phyloP scores from a whole-genome alignment of 2,797 vertebrate genomes.

The Triplophysa yarkandensis region DNA sequence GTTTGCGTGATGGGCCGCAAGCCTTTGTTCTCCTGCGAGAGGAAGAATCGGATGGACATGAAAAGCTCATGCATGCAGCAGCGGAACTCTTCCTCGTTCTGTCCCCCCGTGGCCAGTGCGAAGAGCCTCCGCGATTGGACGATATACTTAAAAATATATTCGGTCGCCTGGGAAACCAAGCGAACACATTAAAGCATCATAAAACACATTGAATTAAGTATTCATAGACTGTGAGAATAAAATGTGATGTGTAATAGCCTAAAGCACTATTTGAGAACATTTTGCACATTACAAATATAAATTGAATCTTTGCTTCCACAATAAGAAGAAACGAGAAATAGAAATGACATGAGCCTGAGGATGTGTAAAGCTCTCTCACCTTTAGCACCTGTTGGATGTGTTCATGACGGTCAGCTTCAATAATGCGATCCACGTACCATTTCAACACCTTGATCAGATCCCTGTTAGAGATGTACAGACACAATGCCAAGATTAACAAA shows the following conservation, averaged over 20 bases:
- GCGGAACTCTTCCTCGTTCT: slow-evolving; percentile 96
- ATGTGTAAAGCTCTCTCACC: slow-evolving; percentile 72
- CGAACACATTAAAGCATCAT: slow-evolving; percentile 30
- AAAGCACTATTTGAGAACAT: neutral
- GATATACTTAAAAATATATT: slow-evolving; percentile 99
- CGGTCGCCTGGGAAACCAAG: slow-evolving; percentile 82
- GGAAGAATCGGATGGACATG: slow-evolving; percentile 96
- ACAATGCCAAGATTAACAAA: neutral
- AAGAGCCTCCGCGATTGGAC: slow-evolving; percentile 94
- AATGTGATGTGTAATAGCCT: slow-evolving; percentile 54
- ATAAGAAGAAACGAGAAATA: slow-evolving; percentile 45
- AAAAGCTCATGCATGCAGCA: slow-evolving; percentile 95
- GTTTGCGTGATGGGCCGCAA: slow-evolving; percentile 86
- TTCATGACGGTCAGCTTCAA: slow-evolving; percentile 93
- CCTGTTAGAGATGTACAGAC: slow-evolving; percentile 65
- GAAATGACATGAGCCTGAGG: neutral
- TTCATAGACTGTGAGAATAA: slow-evolving; percentile 58
- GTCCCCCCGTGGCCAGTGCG: slow-evolving; percentile 92
- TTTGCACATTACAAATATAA: neutral
- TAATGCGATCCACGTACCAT: slow-evolving; percentile 96
- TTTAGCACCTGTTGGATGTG: slow-evolving; percentile 97
- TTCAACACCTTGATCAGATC: slow-evolving; percentile 99
- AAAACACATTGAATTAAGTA: neutral
- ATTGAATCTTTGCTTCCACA: slow-evolving; percentile 25
- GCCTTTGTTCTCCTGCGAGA: slow-evolving; percentile 92